Evolutionary conservation across 2,113 vertebrate species (phyloP).

Genomic region (Origma solitaria): DNA sequence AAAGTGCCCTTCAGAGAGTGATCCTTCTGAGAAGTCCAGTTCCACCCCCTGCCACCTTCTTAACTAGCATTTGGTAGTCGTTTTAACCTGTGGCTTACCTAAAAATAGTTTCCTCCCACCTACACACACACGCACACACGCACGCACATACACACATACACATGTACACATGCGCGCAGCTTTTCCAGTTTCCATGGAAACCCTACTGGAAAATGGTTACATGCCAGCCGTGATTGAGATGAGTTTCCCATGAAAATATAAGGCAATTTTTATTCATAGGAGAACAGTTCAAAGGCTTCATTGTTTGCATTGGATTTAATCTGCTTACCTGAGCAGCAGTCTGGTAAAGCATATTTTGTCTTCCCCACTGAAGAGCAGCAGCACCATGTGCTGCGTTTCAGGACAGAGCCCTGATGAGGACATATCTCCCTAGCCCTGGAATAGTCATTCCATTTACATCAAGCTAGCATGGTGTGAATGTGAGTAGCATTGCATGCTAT

Average conservation of each 20-base stretch:
- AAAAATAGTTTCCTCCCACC: constrained; percentile 49
- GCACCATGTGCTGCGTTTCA: not conserved
- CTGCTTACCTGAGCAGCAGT: not conserved
- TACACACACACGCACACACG: not conserved
- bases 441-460: not conserved
- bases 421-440: not conserved
- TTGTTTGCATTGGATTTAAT: not conserved
- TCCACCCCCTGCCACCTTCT: not conserved
- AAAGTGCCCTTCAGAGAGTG: not conserved
- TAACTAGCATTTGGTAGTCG: not conserved
- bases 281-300: not conserved
- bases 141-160: not conserved
- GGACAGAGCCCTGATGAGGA: not conserved
- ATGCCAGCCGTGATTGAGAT: not conserved
- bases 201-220: constrained; percentile 20
- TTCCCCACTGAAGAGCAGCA: not conserved
- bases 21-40: not conserved
- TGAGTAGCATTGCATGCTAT: not conserved
- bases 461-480: not conserved
- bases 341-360: not conserved
- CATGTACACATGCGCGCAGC: not conserved
- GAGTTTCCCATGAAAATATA: not conserved
- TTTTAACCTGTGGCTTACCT: constrained; percentile 48
- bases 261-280: not conserved
- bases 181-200: constrained; percentile 58